Base-by-base conservation (phyloP, 2,113 vertebrate species). In the Limanda limanda region DNA sequence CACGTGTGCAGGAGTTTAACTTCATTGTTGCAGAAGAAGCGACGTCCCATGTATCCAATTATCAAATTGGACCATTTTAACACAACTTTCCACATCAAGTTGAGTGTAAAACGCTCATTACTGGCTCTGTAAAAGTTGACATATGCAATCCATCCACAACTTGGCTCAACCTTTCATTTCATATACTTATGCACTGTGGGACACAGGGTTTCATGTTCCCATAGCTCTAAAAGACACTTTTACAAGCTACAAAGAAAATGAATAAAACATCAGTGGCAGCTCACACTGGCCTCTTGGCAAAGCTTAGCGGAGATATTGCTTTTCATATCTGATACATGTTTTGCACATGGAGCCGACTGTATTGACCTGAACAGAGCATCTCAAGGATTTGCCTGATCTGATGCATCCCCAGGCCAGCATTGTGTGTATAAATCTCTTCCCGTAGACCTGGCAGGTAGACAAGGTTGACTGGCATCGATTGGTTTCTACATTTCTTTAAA, bases 241-340 rank as follows among this genome's bases (percentile, higher is more conserved):
- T 82, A 88, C 61, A 81, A 60, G 71, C 57, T 64, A 85, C 74
- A 17, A 69, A 65, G 78, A 81, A 81, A 78, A 89, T 91, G 48
- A 92, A 90, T 92, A 78, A 89, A 82, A 86, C 85, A 89, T 92
- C 68, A 82, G 68, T 13, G 10, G 75, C 21, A 52, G 78, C 69
- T 84, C 25, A 31, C 72, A 42, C 64, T 70, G 71, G 74, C 72
- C 74, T 82, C 65, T 66, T 72, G 71, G 31, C 14, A 72, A 66
- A 82, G 60, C 75, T 74, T 25, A 45, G 24, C 27, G 45, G 27
- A 54, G 21, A 71, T 74, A 81, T 61, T 21, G n/a, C 45, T 58
- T 73, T 83, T 75, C 74, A 89, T 88, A 79, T 88, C 73, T 89
- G 85, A 85, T 85, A 80, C 86, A 86, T 90, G 83, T 85, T 88